Evolutionary conservation across 2,797 vertebrate genomes (phyloP), one percentile per base, ranked within the genome.

Genomic region (Xenops minutus): DNA sequence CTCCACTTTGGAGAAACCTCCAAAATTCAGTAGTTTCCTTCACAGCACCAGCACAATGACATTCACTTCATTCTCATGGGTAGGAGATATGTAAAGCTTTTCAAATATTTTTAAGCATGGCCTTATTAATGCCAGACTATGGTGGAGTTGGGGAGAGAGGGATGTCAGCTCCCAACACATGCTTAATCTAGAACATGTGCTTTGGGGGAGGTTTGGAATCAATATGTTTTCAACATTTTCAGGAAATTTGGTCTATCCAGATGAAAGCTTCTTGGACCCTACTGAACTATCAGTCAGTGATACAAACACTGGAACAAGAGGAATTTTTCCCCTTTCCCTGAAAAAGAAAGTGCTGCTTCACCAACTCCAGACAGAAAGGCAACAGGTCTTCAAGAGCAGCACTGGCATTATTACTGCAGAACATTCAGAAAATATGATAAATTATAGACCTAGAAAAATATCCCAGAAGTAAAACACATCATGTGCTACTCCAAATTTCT

Each of bases 221-320:
- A 96, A 89, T 77, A 62, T 94, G 95, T 92, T 95, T 96, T 41
- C 89, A 95, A 93, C 93, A 85, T 96, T 94, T 97, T 95, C 95
- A 97, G 96, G 95, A 96, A 97, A 97, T 96, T 97, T 95, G 96
- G 93, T 89, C 82, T 92, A 96, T 85, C 89, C 92, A 95, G 95
- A 97, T 96, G 93, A 96, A 97, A 97, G 94, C 72, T 94, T 95
- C 93, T 96, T 96, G 95, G 95, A 96, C 81, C 30, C 59, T 74
- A 41, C 61, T 74, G 93, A 85, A 80, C 74, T 27, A 94, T 82
- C 90, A 91, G 87, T 87, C 90, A 75, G 82, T 8, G 64, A 74
- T 54, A 83, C 81, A 80, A 85, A 85, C 55, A 85, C 75, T 56
- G 34, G 73, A 93, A 93, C 75, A 93, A 85, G 89, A 96, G 34